Percentiles rank a stretch among this genome's conserved stretches.
Conservation (phyloP, 2,888 invertebrate species). For the Caradrina kadenii region DNA sequence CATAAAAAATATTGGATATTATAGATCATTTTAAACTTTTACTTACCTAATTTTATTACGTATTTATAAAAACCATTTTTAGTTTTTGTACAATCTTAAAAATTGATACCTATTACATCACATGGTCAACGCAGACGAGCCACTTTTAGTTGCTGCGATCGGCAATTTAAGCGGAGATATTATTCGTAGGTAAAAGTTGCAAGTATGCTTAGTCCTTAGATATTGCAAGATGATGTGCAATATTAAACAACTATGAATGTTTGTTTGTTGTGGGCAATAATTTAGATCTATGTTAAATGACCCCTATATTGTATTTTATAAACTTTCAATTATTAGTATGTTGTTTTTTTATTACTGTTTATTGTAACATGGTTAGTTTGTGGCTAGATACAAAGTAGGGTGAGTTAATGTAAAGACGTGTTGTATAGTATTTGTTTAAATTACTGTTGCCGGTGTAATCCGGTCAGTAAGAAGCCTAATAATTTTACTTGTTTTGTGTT, state of each 20-base stretch:
- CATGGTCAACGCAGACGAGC: no score
- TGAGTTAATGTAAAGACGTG: background rate
- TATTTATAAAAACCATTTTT: background rate
- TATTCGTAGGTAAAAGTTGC: no score
- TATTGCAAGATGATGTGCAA: constrained; percentile 29
- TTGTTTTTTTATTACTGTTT: background rate
- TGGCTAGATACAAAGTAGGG: constrained; percentile 1
- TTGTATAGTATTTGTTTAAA: background rate
- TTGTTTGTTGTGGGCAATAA: constrained; percentile 6
- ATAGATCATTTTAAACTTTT: constrained; percentile 1
- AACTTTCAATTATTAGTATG: background rate
- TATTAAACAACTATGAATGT: background rate
- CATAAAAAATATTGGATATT: background rate
- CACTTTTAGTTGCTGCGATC: no score
- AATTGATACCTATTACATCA: background rate
- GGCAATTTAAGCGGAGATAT: no score
- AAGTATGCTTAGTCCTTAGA: background rate
- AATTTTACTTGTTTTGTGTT: no score
- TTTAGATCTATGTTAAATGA: background rate
- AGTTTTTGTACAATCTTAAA: background rate
- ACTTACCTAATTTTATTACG: background rate
- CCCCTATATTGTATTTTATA: constrained; percentile 3
- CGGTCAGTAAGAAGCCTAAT: no score
- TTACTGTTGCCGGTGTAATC: no score
- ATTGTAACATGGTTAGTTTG: background rate